Evolutionary conservation across 2,888 invertebrate species (phyloP).

Genomic region (Onthophagus sagittarius): DNA sequence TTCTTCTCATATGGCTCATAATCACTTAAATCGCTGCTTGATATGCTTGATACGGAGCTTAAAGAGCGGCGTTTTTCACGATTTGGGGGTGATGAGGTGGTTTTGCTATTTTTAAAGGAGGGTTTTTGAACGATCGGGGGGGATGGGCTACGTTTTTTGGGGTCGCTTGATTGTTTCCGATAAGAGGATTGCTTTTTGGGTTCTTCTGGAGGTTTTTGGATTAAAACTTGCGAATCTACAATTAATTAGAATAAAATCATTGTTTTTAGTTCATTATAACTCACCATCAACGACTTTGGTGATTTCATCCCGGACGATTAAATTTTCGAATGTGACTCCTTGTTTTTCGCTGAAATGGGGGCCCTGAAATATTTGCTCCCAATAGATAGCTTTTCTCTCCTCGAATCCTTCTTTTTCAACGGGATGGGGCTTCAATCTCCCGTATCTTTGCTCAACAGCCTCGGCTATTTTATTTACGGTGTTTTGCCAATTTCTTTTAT

Average conservation of each 20-base stretch:
- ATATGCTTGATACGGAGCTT: constrained; percentile 54
- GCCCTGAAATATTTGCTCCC: constrained; percentile 63
- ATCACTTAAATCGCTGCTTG: constrained; percentile 47
- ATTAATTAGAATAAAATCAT: neutral
- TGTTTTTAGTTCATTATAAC: too few species aligned
- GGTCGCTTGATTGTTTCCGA: constrained; percentile 25
- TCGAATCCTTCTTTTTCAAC: constrained; percentile 69
- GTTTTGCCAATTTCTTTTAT: constrained; percentile 51
- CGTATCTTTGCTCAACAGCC: constrained; percentile 71
- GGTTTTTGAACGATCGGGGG: constrained; percentile 56
- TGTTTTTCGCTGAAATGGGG: constrained; percentile 62
- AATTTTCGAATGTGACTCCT: constrained; percentile 54
- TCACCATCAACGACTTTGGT: constrained; percentile 34
- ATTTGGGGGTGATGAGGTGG: constrained; percentile 30
- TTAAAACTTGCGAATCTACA: neutral
- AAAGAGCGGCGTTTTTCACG: constrained; percentile 48
- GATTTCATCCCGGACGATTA: constrained; percentile 48
- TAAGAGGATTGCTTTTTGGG: constrained; percentile 19
- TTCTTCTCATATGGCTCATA: constrained; percentile 29
- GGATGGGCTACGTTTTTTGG: constrained; percentile 50
- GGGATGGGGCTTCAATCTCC: constrained; percentile 63
- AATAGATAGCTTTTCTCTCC: constrained; percentile 56
- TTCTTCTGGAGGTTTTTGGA: constrained; percentile 26
- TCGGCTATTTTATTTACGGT: constrained; percentile 57
- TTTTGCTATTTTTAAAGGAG: constrained; percentile 20